A percentile compares a stretch with the other conserved stretches of the same genome.
Evolutionary conservation across 2,888 invertebrate species (phyloP).

Genomic region (Trissolcus brochymenae): DNA sequence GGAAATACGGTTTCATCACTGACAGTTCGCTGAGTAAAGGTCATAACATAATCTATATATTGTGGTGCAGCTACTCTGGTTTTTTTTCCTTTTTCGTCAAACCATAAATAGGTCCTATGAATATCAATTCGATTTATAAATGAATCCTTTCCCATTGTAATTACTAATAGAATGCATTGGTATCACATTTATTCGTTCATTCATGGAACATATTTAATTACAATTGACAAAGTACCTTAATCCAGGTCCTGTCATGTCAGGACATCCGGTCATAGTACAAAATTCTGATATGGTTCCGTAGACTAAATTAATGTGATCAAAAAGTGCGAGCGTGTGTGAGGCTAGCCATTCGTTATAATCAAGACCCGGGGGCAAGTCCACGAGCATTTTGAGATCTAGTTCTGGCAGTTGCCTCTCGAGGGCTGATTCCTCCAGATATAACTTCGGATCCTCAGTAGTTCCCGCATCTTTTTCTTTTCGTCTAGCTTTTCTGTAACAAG

Average conservation of each 20-base stretch:
- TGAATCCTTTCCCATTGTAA: not conserved
- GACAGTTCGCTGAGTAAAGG: constrained; percentile 97
- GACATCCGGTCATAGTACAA: constrained; percentile 96
- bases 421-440: constrained; percentile 96
- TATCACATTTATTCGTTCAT: not conserved
- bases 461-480: constrained; percentile 94
- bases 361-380: constrained; percentile 95
- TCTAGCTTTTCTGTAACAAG: constrained; percentile 90
- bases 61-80: constrained; percentile 97
- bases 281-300: constrained; percentile 99
- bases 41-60: constrained; percentile 99
- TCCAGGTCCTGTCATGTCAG: constrained; percentile 97
- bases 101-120: constrained; percentile 95
- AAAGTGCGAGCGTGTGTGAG: constrained; percentile 97
- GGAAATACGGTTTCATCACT: constrained; percentile 98
- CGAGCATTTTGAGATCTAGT: constrained; percentile 94
- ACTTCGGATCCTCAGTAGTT: constrained; percentile 89
- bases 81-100: constrained; percentile 99
- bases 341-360: constrained; percentile 99
- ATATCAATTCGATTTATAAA: not conserved
- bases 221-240: constrained; percentile 83
- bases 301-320: constrained; percentile 98
- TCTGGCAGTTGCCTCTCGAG: constrained; percentile 96
- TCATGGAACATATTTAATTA: not conserved
- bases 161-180: not conserved